phyloP scores from a whole-genome alignment of 2,113 vertebrate species.

The Hylia prasina region DNA sequence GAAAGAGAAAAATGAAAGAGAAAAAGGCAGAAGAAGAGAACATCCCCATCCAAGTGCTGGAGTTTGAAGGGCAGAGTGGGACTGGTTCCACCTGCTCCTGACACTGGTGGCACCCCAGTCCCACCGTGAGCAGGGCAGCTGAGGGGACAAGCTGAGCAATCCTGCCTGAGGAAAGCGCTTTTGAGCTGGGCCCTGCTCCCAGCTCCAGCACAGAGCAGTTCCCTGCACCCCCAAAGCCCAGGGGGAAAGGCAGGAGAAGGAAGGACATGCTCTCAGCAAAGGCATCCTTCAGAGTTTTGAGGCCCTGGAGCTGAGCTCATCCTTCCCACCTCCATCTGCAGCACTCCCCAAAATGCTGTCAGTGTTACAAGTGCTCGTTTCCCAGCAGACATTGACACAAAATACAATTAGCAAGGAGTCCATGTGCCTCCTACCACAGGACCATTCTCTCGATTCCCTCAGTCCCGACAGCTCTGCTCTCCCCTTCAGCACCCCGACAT shows the following conservation, averaged over 20 bases:
- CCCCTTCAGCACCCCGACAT: not conserved
- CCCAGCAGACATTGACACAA: not conserved
- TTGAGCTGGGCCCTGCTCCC: not conserved
- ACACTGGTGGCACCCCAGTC: not conserved
- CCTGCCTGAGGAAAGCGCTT: not conserved
- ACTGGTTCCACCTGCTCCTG: fast-evolving
- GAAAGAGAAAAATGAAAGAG: not conserved
- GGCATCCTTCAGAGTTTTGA: fast-evolving
- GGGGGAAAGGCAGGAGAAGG: not conserved
- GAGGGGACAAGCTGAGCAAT: not conserved
- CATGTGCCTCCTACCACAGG: fast-evolving
- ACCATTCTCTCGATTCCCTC: fast-evolving
- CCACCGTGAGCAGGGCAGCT: fast-evolving
- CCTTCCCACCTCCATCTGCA: not conserved
- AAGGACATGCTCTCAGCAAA: not conserved
- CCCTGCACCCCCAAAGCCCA: not conserved
- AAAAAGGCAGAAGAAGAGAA: not conserved
- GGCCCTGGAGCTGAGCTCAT: fast-evolving
- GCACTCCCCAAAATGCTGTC: fast-evolving
- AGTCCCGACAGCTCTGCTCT: not conserved
- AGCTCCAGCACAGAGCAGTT: not conserved
- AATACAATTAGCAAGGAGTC: not conserved
- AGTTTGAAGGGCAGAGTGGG: fast-evolving
- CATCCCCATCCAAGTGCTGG: not conserved
- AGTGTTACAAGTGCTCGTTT: fast-evolving